Evolutionary conservation across 2,797 vertebrate species (phyloP).

Genomic region (Arnoldichthys spilopterus): DNA sequence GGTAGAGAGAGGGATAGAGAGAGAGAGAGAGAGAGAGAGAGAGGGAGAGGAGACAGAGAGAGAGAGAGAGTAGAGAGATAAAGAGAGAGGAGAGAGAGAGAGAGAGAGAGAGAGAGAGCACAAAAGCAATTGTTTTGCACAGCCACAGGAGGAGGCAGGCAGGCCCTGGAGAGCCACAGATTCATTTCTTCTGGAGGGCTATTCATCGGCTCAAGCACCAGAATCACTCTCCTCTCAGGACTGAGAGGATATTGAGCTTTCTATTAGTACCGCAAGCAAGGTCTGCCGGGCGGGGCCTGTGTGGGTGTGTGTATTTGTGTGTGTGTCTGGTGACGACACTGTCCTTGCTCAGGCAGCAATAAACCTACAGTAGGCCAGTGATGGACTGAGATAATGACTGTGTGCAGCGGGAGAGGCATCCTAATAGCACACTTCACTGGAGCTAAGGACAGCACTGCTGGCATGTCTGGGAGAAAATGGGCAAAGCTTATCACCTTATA

Average conservation of each 20-base stretch:
- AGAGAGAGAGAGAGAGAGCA: slow-evolving; percentile 46
- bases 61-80: slow-evolving; percentile 29
- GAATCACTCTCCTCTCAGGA: slow-evolving; percentile 78
- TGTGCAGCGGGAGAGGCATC: slow-evolving; percentile 7
- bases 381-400: slow-evolving; percentile 37
- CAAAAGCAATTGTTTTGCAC: slow-evolving; percentile 70
- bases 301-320: slow-evolving; percentile 24
- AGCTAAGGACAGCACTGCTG: slow-evolving; percentile 13
- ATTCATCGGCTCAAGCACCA: slow-evolving; percentile 81
- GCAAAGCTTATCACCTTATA: too few species aligned
- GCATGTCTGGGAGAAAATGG: too few species aligned
- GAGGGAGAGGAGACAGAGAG: slow-evolving; percentile 9
- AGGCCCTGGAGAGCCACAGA: slow-evolving; percentile 74
- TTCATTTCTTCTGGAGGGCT: slow-evolving; percentile 80
- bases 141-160: slow-evolving; percentile 67
- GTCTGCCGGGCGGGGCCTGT: slow-evolving; percentile 45
- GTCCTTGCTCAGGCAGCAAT: slow-evolving; percentile 64
- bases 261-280: slow-evolving; percentile 71
- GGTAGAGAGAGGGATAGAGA: slow-evolving; percentile 39
- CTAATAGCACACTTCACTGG: slow-evolving; percentile 9
- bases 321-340: slow-evolving; percentile 42
- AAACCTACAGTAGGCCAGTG: slow-evolving; percentile 38
- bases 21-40: slow-evolving; percentile 10
- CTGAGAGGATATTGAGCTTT: slow-evolving; percentile 78
- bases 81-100: slow-evolving; percentile 36